Evolutionary conservation across 2,888 invertebrate genomes (phyloP).

Genomic region (Pterostichus madidus): DNA sequence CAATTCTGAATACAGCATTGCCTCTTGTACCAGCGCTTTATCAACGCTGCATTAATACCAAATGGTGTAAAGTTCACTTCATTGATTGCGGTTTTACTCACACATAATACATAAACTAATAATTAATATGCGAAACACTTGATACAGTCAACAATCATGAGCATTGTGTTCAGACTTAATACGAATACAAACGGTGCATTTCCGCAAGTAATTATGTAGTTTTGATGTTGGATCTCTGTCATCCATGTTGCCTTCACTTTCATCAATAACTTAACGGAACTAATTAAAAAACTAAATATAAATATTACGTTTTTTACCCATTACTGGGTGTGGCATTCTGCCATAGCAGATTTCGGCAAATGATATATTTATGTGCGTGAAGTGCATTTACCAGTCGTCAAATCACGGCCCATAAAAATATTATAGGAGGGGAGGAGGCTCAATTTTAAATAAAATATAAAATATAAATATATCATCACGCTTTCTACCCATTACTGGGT

Average conservation of each 20-base stretch:
- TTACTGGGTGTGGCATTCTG: too few species aligned
- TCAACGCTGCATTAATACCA: conserved; percentile 14
- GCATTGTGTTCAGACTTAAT: background rate
- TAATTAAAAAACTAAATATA: too few species aligned
- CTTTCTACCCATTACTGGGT: too few species aligned
- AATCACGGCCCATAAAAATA: too few species aligned
- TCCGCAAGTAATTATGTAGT: conserved; percentile 15
- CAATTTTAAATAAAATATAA: too few species aligned
- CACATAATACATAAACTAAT: conserved; percentile 47
- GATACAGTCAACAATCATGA: conserved; percentile 25
- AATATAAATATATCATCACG: too few species aligned
- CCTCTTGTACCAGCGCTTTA: background rate
- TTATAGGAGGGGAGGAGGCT: too few species aligned
- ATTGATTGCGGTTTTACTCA: conserved; percentile 49
- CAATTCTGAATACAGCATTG: conserved; percentile 1
- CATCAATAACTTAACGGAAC: background rate
- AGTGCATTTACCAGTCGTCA: too few species aligned
- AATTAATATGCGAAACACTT: conserved; percentile 51
- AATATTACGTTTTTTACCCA: too few species aligned
- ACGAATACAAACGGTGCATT: conserved; percentile 21
- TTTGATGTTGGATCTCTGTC: background rate
- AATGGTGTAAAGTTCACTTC: conserved; percentile 35
- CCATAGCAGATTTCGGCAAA: too few species aligned
- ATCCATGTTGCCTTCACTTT: background rate
- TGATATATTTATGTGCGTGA: too few species aligned